A percentile compares a stretch with the other conserved stretches of the same genome.
These are phyloP conservation scores for Aurelia sp. DNA, from an alignment of 30 jellyfish, hydroid and myxozoan species.

Conservation along the genomic window DNA sequence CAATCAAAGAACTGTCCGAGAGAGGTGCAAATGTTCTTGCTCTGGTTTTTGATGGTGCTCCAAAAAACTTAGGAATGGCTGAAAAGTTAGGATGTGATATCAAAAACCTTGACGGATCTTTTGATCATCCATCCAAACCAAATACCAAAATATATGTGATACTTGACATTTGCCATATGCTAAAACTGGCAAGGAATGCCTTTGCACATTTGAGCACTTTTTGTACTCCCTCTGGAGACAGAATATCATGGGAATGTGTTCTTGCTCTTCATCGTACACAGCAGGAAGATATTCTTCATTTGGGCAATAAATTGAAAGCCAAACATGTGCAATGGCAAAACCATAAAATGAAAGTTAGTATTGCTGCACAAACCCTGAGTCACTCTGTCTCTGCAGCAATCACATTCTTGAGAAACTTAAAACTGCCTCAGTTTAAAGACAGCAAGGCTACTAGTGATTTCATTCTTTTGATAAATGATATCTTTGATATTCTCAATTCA, in stretches of 20 bases:
- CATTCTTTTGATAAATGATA: too few species aligned
- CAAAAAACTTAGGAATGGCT: constrained; percentile 40
- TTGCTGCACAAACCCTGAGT: too few species aligned
- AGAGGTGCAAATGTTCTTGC: constrained; percentile 18
- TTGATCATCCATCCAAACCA: constrained; percentile 16
- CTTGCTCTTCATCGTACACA: constrained; percentile 27
- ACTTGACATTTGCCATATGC: constrained; percentile 45
- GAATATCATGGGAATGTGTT: constrained; percentile 17
- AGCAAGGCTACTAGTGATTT: too few species aligned
- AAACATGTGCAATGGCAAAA: not conserved
- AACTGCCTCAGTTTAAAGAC: too few species aligned
- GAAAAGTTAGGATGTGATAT: constrained; percentile 48
- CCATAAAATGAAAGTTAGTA: not conserved
- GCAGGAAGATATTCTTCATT: constrained; percentile 57
- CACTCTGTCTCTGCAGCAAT: too few species aligned
- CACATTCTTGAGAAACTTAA: too few species aligned
- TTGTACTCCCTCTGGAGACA: too few species aligned
- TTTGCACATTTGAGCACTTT: too few species aligned
- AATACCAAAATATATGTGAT: constrained; percentile 7
- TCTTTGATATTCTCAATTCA: too few species aligned
- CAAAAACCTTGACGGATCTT: constrained; percentile 25
- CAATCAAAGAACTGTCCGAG: constrained; percentile 22
- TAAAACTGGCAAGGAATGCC: not conserved
- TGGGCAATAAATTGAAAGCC: constrained; percentile 29
- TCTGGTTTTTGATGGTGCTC: constrained; percentile 52